phyloP scores from a whole-genome alignment of 2,888 invertebrate species.

The Monochamus alternatus region DNA sequence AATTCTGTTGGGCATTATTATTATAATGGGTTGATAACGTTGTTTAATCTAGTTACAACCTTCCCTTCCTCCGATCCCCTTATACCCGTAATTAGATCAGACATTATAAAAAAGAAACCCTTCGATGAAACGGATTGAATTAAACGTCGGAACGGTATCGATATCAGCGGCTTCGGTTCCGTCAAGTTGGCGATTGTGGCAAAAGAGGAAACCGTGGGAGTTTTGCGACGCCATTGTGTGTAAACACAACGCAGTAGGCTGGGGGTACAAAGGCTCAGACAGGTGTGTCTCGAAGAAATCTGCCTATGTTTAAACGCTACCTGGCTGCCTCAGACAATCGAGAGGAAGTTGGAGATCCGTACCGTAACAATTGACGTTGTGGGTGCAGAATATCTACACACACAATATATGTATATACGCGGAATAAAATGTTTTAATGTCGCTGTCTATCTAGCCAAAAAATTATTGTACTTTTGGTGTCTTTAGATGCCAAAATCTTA shows the following conservation, averaged over 20 bases:
- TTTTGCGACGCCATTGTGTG: constrained; percentile 37
- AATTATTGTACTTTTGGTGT: no score
- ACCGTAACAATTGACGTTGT: background rate
- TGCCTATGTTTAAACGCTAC: background rate
- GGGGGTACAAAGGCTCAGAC: constrained; percentile 3
- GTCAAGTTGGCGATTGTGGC: constrained; percentile 23
- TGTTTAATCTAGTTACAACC: background rate
- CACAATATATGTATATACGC: no score
- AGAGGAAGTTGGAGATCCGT: background rate
- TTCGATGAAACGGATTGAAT: background rate
- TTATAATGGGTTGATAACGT: no score
- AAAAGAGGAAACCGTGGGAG: constrained; percentile 38
- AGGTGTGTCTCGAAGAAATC: constrained; percentile 13
- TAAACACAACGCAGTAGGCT: constrained; percentile 22
- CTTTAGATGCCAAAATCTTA: no score
- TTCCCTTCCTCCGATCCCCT: background rate
- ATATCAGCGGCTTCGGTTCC: constrained; percentile 8
- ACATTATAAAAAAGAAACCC: background rate
- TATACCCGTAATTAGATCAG: background rate
- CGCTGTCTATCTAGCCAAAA: no score
- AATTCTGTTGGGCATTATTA: no score
- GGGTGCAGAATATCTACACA: no score
- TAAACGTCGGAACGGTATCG: background rate
- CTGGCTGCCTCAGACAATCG: background rate
- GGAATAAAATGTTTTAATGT: no score